Evolutionary conservation across 2,888 invertebrate species (phyloP).

Genomic region (Aromia moschata): DNA sequence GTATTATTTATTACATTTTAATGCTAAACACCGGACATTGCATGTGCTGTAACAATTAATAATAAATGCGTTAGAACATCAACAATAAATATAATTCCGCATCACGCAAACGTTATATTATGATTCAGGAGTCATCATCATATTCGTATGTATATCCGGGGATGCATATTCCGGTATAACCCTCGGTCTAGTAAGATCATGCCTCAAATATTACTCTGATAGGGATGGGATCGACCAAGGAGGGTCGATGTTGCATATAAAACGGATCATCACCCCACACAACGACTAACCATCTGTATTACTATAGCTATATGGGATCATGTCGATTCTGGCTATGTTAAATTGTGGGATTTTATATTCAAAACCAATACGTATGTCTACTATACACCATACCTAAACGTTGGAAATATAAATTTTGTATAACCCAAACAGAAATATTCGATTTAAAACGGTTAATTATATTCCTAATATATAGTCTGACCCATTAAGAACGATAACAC

Average conservation of each 20-base stretch:
- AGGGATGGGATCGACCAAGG: conserved; percentile 39
- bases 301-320: conserved; percentile 27
- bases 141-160: conserved; percentile 54
- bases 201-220: conserved; percentile 50
- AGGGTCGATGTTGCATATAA: conserved; percentile 56
- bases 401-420: too few species aligned
- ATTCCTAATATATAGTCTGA: too few species aligned
- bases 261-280: conserved; percentile 53
- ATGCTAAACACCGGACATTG: conserved; percentile 30
- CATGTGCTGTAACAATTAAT: conserved; percentile 38
- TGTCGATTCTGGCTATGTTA: conserved; percentile 26
- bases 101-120: conserved; percentile 55
- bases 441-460: too few species aligned
- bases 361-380: conserved; percentile 22
- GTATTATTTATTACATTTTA: too few species aligned
- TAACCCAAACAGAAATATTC: too few species aligned
- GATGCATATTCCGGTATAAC: conserved; percentile 41
- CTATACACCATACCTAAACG: too few species aligned
- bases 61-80: not conserved
- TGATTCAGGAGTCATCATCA: conserved; percentile 57
- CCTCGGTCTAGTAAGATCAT: conserved; percentile 45
- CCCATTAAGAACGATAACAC: too few species aligned
- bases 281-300: conserved; percentile 45
- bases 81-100: conserved; percentile 56
- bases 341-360: conserved; percentile 30